Percentiles rank a stretch among this genome's conserved stretches.
phyloP scores from a whole-genome alignment of 2,113 vertebrate species.

The Cromileptes altivelis region DNA sequence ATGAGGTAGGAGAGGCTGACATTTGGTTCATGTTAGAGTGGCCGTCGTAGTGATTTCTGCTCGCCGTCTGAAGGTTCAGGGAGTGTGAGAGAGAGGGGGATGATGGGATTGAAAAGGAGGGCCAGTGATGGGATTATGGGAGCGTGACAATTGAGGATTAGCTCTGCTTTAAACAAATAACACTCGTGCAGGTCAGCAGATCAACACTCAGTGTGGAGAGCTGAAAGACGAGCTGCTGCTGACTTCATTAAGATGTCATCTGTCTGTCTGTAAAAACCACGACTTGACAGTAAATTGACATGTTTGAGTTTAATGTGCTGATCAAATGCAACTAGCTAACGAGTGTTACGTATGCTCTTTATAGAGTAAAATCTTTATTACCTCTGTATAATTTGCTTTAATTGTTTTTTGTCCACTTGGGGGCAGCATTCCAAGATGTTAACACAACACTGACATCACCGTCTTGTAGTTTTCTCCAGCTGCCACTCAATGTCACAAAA shows the following conservation, averaged over 20 bases:
- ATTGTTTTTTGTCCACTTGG: too few relatives aligned
- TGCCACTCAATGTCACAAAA: too few relatives aligned
- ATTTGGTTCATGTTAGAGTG: constrained; percentile 79
- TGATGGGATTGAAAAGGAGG: constrained; percentile 26
- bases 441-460: too few relatives aligned
- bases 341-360: too few relatives aligned
- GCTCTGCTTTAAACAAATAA: constrained; percentile 65
- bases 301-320: too few relatives aligned
- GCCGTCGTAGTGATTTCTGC: constrained; percentile 72
- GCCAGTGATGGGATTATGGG: constrained; percentile 59
- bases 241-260: constrained; percentile 24
- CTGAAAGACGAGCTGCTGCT: not conserved
- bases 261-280: not conserved
- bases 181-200: constrained; percentile 48
- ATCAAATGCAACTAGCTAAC: too few relatives aligned
- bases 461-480: too few relatives aligned
- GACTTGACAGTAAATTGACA: too few relatives aligned
- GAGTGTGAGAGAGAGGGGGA: constrained; percentile 6
- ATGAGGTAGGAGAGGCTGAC: constrained; percentile 44
- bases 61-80: constrained; percentile 40
- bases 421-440: too few relatives aligned
- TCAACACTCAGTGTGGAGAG: constrained; percentile 19
- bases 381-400: too few relatives aligned
- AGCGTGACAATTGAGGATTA: constrained; percentile 71
- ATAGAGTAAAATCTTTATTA: too few relatives aligned